Evolutionary conservation across 2,113 vertebrate species (phyloP).

Genomic region (Piaya cayana): DNA sequence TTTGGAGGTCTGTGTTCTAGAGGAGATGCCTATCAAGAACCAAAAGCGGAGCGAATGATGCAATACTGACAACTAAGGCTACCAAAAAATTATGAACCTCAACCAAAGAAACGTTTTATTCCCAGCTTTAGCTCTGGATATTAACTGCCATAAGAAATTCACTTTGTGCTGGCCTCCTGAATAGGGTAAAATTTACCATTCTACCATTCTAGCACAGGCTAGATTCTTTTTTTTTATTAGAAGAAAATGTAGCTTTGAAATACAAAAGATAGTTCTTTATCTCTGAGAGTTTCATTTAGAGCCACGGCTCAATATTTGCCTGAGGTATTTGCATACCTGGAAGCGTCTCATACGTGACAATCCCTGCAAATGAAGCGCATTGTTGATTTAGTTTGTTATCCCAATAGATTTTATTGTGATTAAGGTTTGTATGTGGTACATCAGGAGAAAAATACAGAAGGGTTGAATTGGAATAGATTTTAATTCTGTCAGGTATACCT

Average conservation of each 20-base stretch:
- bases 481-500: slow-evolving; percentile 41
- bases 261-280: slow-evolving; percentile 16
- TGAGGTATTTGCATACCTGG: slow-evolving; percentile 29
- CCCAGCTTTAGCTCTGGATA: not conserved
- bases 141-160: not conserved
- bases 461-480: slow-evolving; percentile 34
- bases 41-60: not conserved
- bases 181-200: not conserved
- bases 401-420: slow-evolving; percentile 20
- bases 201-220: not conserved
- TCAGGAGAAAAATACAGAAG: slow-evolving; percentile 5
- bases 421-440: not conserved
- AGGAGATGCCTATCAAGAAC: not conserved
- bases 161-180: not conserved
- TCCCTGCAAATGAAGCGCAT: slow-evolving; percentile 22
- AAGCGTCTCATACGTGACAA: not conserved
- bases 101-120: not conserved
- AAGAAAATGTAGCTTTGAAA: slow-evolving; percentile 22
- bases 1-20: not conserved
- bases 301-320: not conserved
- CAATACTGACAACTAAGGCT: not conserved
- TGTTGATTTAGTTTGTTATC: slow-evolving; percentile 48
- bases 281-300: slow-evolving; percentile 24
- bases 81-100: not conserved
- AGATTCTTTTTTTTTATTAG: not conserved